A percentile compares a stretch with the other conserved stretches of the same genome.
phyloP scores from a whole-genome alignment of 2,888 invertebrate genomes.

The Oasisia sp. region DNA sequence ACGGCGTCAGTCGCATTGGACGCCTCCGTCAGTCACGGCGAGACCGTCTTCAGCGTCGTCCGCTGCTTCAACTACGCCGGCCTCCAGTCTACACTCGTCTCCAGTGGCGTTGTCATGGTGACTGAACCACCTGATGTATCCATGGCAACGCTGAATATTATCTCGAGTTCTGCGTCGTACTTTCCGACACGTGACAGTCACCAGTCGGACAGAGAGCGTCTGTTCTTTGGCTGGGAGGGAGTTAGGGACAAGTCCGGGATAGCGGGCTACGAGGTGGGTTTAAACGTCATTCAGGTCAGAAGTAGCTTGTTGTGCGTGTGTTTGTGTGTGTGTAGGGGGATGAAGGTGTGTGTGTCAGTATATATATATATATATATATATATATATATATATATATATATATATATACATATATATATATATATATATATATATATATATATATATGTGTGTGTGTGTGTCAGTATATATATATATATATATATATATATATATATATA shows the following conservation, averaged over 20 bases:
- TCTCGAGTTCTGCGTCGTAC: background rate
- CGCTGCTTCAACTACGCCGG: slow-evolving; percentile 17
- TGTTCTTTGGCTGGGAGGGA: slow-evolving; percentile 4
- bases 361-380: too few relatives aligned
- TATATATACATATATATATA: too few relatives aligned
- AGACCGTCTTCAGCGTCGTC: background rate
- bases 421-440: too few relatives aligned
- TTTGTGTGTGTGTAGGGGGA: too few relatives aligned
- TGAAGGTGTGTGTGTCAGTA: too few relatives aligned
- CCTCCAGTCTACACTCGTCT: background rate
- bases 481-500: too few relatives aligned
- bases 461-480: too few relatives aligned
- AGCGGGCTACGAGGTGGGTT: background rate
- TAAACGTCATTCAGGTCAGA: background rate
- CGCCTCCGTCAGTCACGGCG: background rate
- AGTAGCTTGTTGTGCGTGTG: too few relatives aligned
- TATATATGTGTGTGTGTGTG: too few relatives aligned
- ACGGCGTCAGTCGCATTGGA: background rate
- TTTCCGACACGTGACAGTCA: background rate
- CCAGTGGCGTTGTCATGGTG: background rate
- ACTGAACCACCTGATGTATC: background rate
- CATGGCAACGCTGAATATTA: background rate
- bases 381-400: too few relatives aligned
- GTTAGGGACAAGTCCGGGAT: background rate
- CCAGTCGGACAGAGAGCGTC: background rate